Conservation (phyloP, 1,140 invertebrate species). For the Aphis craccivora region DNA sequence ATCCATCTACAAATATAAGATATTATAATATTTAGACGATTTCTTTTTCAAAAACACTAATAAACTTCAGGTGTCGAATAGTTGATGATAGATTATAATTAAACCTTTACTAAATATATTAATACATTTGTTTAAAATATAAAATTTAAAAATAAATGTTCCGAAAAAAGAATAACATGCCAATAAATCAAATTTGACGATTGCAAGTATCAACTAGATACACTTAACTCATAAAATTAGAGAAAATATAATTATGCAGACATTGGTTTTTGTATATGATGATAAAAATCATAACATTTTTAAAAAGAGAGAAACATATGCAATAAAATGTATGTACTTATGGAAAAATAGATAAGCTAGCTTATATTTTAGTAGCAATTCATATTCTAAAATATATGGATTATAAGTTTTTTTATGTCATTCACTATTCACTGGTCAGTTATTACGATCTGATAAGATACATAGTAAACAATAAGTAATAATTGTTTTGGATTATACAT, state of each 20-base stretch:
- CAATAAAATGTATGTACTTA: background rate
- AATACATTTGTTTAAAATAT: background rate
- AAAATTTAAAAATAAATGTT: background rate
- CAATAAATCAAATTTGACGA: background rate
- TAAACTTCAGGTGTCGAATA: background rate
- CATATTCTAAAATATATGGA: background rate
- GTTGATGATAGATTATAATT: background rate
- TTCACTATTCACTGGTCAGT: background rate
- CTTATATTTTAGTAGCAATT: background rate
- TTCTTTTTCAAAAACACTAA: background rate
- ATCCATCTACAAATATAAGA: background rate
- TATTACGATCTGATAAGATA: background rate
- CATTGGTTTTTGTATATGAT: background rate
- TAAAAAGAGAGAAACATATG: background rate
- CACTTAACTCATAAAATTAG: no score
- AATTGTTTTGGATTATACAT: background rate
- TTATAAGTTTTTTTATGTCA: background rate
- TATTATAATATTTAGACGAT: background rate
- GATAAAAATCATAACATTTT: background rate
- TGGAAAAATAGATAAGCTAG: background rate
- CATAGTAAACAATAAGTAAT: background rate
- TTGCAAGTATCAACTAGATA: background rate
- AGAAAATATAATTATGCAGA: background rate
- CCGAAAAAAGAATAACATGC: background rate
- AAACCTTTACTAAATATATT: background rate